Percentiles rank a stretch among this genome's conserved stretches.
Evolutionary conservation across 2,797 vertebrate species (phyloP).

Genomic region (Pitangus sulphuratus): DNA sequence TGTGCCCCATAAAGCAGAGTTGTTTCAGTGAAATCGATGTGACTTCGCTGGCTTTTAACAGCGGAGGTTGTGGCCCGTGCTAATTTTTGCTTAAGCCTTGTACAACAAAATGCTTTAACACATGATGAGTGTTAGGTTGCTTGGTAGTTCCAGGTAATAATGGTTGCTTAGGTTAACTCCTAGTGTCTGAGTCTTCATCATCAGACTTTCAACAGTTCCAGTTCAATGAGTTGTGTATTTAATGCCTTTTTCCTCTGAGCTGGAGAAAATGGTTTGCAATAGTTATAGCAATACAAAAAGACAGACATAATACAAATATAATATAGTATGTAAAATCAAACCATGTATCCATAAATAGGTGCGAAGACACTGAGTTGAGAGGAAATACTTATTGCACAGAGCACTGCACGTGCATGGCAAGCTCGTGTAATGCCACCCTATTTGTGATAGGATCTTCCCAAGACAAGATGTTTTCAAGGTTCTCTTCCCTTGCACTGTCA

Average conservation of each 20-base stretch:
- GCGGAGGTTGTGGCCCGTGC: background rate
- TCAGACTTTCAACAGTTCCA: background rate
- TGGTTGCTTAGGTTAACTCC: background rate
- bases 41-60: background rate
- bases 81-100: background rate
- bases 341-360: background rate
- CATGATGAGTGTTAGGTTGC: background rate
- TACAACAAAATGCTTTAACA: background rate
- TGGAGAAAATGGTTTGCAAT: background rate
- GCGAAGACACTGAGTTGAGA: background rate
- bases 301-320: background rate
- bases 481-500: constrained; percentile 30
- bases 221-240: background rate
- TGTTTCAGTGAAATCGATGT: background rate
- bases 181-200: background rate
- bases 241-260: background rate
- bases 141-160: background rate
- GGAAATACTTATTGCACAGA: background rate
- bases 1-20: background rate
- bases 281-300: background rate
- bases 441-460: constrained; percentile 4
- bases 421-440: rapidly evolving
- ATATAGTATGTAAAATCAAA: background rate
- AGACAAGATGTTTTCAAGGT: background rate
- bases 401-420: background rate